A percentile compares a stretch with the other conserved stretches of the same genome.
Evolutionary conservation across 2,113 vertebrate genomes (phyloP).

Genomic region (Hyaena hyaena): DNA sequence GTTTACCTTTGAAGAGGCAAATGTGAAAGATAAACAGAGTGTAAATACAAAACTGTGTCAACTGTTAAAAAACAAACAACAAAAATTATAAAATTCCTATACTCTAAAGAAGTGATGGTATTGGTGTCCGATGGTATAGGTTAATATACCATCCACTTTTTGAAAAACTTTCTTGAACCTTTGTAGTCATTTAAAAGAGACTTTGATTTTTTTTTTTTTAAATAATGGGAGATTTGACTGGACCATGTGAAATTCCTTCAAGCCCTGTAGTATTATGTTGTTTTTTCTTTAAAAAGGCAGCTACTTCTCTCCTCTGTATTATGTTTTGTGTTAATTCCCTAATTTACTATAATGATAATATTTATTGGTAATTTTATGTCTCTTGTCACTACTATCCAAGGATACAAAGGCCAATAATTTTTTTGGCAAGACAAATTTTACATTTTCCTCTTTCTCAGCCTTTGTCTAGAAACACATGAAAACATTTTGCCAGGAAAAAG

Average conservation of each 20-base stretch:
- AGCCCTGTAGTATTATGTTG: not conserved
- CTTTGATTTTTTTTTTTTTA: not conserved
- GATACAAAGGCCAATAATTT: not conserved
- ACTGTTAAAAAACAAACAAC: not conserved
- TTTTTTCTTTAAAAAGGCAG: not conserved
- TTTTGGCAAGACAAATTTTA: not conserved
- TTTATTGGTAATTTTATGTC: not conserved
- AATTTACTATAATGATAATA: not conserved
- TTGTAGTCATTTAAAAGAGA: not conserved
- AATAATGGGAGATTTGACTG: not conserved
- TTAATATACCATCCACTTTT: not conserved
- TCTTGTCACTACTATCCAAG: not conserved
- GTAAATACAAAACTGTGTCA: not conserved
- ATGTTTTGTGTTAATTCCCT: not conserved
- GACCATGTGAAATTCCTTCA: not conserved
- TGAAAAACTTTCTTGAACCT: not conserved
- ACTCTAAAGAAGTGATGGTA: not conserved
- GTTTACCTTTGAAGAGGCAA: not conserved
- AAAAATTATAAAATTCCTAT: not conserved
- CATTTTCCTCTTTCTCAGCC: not conserved
- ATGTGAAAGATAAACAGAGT: not conserved
- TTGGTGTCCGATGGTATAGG: not conserved
- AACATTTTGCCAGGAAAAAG: not conserved
- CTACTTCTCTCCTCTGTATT: not conserved
- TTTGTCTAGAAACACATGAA: slow-evolving; percentile 4